phyloP scores from a whole-genome alignment of 2,797 vertebrate genomes.

The Mallotus villosus region DNA sequence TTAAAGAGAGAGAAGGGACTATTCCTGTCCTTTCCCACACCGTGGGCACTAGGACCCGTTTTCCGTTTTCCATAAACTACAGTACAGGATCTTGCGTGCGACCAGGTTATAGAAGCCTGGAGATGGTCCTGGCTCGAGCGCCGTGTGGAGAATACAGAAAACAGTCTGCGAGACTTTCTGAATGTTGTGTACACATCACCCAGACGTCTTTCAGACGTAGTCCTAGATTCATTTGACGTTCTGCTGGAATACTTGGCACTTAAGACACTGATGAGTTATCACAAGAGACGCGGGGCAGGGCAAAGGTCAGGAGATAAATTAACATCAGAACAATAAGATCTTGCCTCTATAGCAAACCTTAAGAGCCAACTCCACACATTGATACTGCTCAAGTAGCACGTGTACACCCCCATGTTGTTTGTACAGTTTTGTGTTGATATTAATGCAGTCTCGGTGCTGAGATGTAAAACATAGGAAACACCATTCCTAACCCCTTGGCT shows the following conservation, averaged over 20 bases:
- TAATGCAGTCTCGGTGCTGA: too few relatives aligned
- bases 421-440: too few relatives aligned
- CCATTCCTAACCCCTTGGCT: not conserved
- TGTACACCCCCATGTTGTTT: too few relatives aligned
- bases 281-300: too few relatives aligned
- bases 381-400: too few relatives aligned
- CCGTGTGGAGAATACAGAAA: constrained; percentile 38
- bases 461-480: not conserved
- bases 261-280: not conserved
- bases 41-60: constrained; percentile 50
- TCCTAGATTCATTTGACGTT: not conserved
- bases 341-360: too few relatives aligned
- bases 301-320: too few relatives aligned
- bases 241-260: not conserved
- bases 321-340: too few relatives aligned
- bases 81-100: constrained; percentile 46
- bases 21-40: not conserved
- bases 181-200: not conserved
- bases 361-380: too few relatives aligned
- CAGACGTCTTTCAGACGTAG: not conserved
- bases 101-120: constrained; percentile 43
- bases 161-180: constrained; percentile 16
- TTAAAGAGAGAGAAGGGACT: too few relatives aligned
- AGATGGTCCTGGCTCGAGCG: constrained; percentile 45
- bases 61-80: constrained; percentile 22